Percentiles rank a stretch among this genome's conserved stretches.
Evolutionary conservation across 1,140 invertebrate genomes (phyloP).

Genomic region (Samia ricini): DNA sequence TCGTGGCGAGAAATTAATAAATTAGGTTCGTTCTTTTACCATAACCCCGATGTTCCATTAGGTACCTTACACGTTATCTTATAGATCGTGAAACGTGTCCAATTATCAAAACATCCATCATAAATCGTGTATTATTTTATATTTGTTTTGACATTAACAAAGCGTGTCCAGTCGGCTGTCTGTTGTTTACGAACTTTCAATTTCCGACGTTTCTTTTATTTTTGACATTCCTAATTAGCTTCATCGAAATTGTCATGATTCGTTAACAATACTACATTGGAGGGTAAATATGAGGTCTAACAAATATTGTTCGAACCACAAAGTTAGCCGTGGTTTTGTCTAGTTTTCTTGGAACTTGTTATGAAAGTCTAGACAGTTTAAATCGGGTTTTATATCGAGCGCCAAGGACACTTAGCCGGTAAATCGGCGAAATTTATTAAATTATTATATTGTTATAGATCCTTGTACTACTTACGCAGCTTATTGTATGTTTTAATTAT

Average conservation of each 20-base stretch:
- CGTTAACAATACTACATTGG: not conserved
- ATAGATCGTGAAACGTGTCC: constrained; percentile 40
- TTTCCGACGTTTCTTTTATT: not conserved
- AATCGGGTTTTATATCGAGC: too few species aligned
- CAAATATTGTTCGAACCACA: too few species aligned
- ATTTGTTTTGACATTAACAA: constrained; percentile 58
- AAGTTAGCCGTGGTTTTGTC: too few species aligned
- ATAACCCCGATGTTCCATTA: constrained; percentile 28
- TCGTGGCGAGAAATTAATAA: constrained; percentile 46
- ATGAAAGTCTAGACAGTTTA: too few species aligned
- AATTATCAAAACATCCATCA: constrained; percentile 60
- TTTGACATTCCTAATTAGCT: constrained; percentile 3
- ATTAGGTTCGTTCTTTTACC: constrained; percentile 30
- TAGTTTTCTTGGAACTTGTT: too few species aligned
- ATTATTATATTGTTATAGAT: too few species aligned
- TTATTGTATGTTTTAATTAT: too few species aligned
- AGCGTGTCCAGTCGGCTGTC: constrained; percentile 12
- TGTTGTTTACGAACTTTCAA: constrained; percentile 2
- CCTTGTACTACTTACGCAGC: too few species aligned
- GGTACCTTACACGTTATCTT: constrained; percentile 23
- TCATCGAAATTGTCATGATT: not conserved
- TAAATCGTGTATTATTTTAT: too few species aligned
- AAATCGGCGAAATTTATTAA: too few species aligned
- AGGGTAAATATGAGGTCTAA: too few species aligned
- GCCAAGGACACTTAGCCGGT: too few species aligned